Evolutionary conservation across 2,113 vertebrate genomes (phyloP), one percentile per base, ranked within the genome.

Genomic region (Rattus norvegicus): DNA sequence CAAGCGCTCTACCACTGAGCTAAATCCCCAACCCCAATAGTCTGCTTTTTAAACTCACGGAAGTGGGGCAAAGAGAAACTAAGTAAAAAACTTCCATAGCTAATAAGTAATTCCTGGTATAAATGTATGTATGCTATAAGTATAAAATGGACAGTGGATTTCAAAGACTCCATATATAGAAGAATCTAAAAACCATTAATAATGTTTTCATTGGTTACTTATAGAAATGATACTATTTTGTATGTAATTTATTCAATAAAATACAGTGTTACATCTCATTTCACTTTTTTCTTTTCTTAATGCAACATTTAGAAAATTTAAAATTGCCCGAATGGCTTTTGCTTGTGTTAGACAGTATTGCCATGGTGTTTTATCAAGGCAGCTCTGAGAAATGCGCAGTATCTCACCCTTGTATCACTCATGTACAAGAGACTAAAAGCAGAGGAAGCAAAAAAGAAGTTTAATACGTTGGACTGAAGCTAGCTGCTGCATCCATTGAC

Each of bases 21-120:
- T n/a, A n/a, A n/a, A n/a, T n/a, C n/a, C n/a, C n/a, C n/a, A n/a
- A n/a, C n/a, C n/a, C n/a, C n/a, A 28, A 59, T 86, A 81, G 54
- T 22, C 20, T 8, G n/a, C 59, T 91, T 95, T 94, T 91, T 85
- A 89, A 95, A 86, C 59, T 81, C 67, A 95, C 72, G 75, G 94
- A 65, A n/a, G n/a, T 84, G 56, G 56, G n/a, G 36, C 80, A 84
- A 28, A 84, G 80, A 84, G n/a, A 63, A 39, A 16, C 59, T 16
- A 84, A 83, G 54, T 83, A 83, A 81, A 59, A n/a, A n/a, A 56
- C 33, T 56, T 56, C 33, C 19, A 61, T 83, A 59, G 12, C 36
- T 83, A 83, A 61, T 81, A 61, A 26, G 13, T 61, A 83, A 83
- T 83, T 83, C 36, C n/a, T 83, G 56, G 56, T 43, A 83, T 84